Conservation (phyloP, 2,888 invertebrate species). For the Tuberolachnus salignus region DNA sequence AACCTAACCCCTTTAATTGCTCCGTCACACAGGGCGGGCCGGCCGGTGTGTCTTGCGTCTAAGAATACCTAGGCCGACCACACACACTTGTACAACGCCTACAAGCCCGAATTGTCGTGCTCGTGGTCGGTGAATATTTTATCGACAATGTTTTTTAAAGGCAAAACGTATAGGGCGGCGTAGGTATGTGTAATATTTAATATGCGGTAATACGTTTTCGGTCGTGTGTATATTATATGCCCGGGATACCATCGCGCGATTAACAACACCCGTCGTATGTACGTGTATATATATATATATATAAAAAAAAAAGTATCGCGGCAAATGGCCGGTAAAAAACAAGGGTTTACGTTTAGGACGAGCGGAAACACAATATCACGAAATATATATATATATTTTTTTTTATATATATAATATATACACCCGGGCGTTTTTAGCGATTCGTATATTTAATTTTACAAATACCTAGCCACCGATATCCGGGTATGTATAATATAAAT, state of each 20-base stretch:
- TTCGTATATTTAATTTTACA: slow-evolving; percentile 41
- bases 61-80: no score
- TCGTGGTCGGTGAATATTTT: slow-evolving; percentile 31
- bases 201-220: slow-evolving; percentile 11
- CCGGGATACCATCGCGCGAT: slow-evolving; percentile 36
- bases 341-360: slow-evolving; percentile 41
- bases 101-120: no score
- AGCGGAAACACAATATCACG: slow-evolving; percentile 38
- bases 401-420: no score
- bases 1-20: no score
- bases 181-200: neutral
- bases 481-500: neutral
- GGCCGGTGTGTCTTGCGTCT: no score
- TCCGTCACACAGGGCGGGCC: no score
- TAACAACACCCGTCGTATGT: slow-evolving; percentile 36
- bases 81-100: no score
- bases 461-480: slow-evolving; percentile 12
- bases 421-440: slow-evolving; percentile 39
- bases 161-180: neutral
- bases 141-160: slow-evolving; percentile 23
- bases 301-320: slow-evolving; percentile 46
- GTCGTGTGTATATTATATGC: neutral
- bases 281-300: no score
- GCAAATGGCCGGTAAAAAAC: slow-evolving; percentile 41
- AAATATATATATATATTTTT: neutral